Conservation (phyloP, 2,797 vertebrate species). For the Anguilla obscura region DNA sequence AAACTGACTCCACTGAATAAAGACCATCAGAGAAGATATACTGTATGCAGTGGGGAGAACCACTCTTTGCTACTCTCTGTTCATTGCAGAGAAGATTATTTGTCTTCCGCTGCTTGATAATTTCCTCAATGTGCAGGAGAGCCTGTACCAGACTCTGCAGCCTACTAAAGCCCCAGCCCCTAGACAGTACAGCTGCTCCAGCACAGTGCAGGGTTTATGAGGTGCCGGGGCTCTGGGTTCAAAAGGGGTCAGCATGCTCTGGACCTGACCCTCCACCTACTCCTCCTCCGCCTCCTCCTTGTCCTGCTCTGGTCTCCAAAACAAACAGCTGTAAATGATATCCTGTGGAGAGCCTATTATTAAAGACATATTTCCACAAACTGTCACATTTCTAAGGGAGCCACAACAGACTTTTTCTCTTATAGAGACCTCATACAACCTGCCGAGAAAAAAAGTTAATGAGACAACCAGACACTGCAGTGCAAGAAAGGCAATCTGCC, state of each 20-base stretch:
- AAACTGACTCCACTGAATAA: not conserved
- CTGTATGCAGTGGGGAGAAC: not conserved
- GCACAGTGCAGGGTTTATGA: not conserved
- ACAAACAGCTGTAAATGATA: conserved; percentile 12
- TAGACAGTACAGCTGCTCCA: not conserved
- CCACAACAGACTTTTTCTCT: conserved; percentile 6
- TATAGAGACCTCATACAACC: conserved; percentile 18
- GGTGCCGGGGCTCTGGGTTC: not conserved
- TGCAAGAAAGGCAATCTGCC: not conserved
- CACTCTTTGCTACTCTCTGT: not conserved
- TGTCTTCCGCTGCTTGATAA: not conserved
- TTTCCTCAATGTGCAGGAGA: not conserved
- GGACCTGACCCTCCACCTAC: not conserved
- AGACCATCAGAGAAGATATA: not conserved
- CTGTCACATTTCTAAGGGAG: conserved; percentile 15
- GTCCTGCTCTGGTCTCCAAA: not conserved
- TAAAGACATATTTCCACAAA: conserved; percentile 13
- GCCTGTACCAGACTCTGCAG: not conserved
- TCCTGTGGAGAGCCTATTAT: not conserved
- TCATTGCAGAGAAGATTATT: not conserved
- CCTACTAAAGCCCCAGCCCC: not conserved
- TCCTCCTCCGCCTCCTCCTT: not conserved
- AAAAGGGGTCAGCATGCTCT: not conserved
- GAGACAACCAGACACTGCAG: conserved; percentile 18
- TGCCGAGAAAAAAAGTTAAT: conserved; percentile 1